phyloP scores from a whole-genome alignment of 2,888 invertebrate genomes.

The Melinaea menophilus region DNA sequence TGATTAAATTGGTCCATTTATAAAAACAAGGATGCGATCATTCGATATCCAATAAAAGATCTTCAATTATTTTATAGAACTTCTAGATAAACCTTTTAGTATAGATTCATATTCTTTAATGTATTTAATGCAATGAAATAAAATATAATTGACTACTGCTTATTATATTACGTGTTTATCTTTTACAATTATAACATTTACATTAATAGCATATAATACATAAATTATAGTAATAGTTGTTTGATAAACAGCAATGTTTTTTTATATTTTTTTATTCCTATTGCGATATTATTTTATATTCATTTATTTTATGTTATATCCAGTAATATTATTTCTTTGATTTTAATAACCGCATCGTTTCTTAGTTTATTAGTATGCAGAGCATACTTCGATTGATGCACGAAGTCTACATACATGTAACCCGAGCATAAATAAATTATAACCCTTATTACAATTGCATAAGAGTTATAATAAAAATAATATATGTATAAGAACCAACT shows the following conservation, averaged over 20 bases:
- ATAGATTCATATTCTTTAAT: not conserved
- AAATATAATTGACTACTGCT: too few relatives aligned
- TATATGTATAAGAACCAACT: slow-evolving; percentile 21
- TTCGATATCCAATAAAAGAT: slow-evolving; percentile 43
- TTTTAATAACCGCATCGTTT: slow-evolving; percentile 37
- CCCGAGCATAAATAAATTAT: slow-evolving; percentile 23
- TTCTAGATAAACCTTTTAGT: slow-evolving; percentile 10
- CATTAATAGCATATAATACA: too few relatives aligned
- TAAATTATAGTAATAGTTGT: too few relatives aligned
- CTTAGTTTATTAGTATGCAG: slow-evolving; percentile 49
- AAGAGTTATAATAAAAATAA: slow-evolving; percentile 4
- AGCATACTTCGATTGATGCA: slow-evolving; percentile 46
- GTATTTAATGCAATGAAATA: too few relatives aligned
- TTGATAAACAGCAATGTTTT: too few relatives aligned
- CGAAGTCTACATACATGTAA: slow-evolving; percentile 33
- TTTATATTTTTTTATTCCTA: too few relatives aligned
- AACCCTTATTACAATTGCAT: not conserved
- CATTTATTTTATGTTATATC: slow-evolving; percentile 9
- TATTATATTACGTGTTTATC: too few relatives aligned
- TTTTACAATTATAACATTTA: too few relatives aligned
- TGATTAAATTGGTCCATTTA: slow-evolving; percentile 64
- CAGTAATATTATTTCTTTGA: slow-evolving; percentile 12
- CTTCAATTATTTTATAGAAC: slow-evolving; percentile 24
- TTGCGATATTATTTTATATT: too few relatives aligned
- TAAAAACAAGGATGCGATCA: slow-evolving; percentile 62